Conservation (phyloP, 2,113 vertebrate species). For the Ochotona princeps region DNA sequence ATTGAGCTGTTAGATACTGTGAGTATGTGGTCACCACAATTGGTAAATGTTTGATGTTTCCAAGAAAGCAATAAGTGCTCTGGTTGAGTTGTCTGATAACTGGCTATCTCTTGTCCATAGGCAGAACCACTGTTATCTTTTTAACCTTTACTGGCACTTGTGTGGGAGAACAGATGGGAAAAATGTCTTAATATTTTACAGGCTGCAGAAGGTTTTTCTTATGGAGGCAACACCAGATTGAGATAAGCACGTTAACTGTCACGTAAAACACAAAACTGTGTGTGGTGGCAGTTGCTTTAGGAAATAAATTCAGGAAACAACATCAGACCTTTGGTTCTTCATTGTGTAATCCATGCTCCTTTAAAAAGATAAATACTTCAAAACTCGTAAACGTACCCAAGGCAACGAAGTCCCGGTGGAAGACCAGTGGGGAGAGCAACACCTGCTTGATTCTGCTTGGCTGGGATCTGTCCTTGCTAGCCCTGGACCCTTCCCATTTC, state of each 20-base stretch:
- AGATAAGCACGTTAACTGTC: not conserved
- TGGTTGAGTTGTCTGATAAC: not conserved
- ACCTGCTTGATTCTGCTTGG: not conserved
- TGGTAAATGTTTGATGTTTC: constrained; percentile 58
- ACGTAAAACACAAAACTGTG: not conserved
- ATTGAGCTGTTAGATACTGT: constrained; percentile 98
- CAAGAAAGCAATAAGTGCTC: constrained; percentile 25
- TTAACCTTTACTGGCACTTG: constrained; percentile 38
- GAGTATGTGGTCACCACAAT: constrained; percentile 83
- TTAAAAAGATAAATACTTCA: constrained; percentile 10
- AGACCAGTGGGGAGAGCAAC: not conserved
- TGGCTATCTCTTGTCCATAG: constrained; percentile 22
- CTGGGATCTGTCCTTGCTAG: not conserved
- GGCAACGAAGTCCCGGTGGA: not conserved
- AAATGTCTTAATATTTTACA: constrained; percentile 26
- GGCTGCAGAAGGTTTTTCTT: not conserved
- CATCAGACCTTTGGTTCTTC: not conserved
- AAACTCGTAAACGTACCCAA: not conserved
- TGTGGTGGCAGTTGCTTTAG: not conserved
- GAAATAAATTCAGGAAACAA: constrained; percentile 12
- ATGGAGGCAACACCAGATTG: not conserved
- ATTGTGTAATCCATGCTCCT: not conserved
- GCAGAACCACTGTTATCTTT: not conserved
- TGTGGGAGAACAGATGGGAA: constrained; percentile 18
- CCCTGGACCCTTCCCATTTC: not conserved